Base-by-base conservation (phyloP, 2,113 vertebrate species). In the Symphodus melops region DNA sequence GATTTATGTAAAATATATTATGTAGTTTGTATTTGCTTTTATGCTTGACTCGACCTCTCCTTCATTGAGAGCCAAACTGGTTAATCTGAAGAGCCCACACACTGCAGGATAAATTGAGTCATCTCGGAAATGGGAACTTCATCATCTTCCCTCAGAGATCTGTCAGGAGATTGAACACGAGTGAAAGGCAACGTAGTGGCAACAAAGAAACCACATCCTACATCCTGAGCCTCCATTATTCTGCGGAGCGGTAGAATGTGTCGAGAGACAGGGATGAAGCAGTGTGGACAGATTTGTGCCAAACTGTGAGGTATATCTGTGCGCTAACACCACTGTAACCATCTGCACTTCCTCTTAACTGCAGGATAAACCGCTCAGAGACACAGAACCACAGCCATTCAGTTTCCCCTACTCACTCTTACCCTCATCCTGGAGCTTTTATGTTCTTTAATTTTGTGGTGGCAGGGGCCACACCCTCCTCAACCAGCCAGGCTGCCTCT, bases 391-490 rank as follows among this genome's bases (percentile, higher is more conserved):
- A 53, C 81, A 89, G 79, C 62, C 79, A 61, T 75, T 87, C 78
- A 48, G 77, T 79, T 84, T 81, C 70, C 81, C 85, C 84, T 54
- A 79, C 72, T 81, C 83, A 74, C 63, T 79, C 81, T 89, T 81
- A 61, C 83, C 79, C 73, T 84, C 79, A 69, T 84, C 82, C 81
- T 81, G 84, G 80, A 66, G 81, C 85, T 86, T 89, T 88, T 86
- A 80, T 70, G 87, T 92, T 93, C 91, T 93, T 85, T 92, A 82
- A 93, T 93, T 94, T 93, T 84, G 92, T 70, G 88, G 86, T 87
- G 70, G 57, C 87, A 84, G 68, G 77, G 55, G 72, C 87, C 90
- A 87, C 91, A 81, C 91, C 92, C 87, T 87, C 74, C 64, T 71
- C 72, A 53, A 79, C 88, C 76, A 81, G 86, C 91, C 88, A 89